Conservation (phyloP, 1,140 invertebrate species). For the Megathymus violae region DNA sequence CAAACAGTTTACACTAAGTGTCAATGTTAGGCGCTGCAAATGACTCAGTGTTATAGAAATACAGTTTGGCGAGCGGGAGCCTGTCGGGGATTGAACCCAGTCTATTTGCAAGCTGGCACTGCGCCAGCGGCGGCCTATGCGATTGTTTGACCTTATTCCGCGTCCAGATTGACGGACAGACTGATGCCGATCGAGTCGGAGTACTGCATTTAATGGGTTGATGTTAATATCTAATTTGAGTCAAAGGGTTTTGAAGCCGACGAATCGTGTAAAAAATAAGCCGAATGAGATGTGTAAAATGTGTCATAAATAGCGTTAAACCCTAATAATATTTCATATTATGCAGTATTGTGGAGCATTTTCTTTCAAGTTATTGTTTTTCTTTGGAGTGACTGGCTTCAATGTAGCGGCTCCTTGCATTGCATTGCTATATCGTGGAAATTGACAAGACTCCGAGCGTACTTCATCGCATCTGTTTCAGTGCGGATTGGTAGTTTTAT, state of each 20-base stretch:
- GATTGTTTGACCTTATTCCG: slow-evolving; percentile 61
- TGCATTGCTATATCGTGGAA: too few relatives aligned
- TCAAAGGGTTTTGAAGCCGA: neutral
- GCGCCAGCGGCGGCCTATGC: slow-evolving; percentile 50
- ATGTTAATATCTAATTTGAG: slow-evolving; percentile 11
- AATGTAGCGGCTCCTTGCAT: too few relatives aligned
- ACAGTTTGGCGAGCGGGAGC: slow-evolving; percentile 51
- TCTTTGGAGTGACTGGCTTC: too few relatives aligned
- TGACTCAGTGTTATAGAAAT: slow-evolving; percentile 59
- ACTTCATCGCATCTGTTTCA: too few relatives aligned
- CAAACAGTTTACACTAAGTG: neutral
- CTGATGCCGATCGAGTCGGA: slow-evolving; percentile 17
- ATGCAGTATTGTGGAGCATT: too few relatives aligned
- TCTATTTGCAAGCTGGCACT: slow-evolving; percentile 57
- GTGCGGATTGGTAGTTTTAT: too few relatives aligned
- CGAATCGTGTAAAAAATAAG: too few relatives aligned
- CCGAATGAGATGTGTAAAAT: too few relatives aligned
- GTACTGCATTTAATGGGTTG: slow-evolving; percentile 13
- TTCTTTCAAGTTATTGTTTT: too few relatives aligned
- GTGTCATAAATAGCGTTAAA: too few relatives aligned
- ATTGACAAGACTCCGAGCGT: too few relatives aligned
- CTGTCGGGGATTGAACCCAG: slow-evolving; percentile 54
- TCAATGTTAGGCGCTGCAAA: slow-evolving; percentile 15
- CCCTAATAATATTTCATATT: too few relatives aligned
- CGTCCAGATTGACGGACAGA: slow-evolving; percentile 23